Evolutionary conservation across 2,113 vertebrate species (phyloP).

Genomic region (Scomber scombrus): DNA sequence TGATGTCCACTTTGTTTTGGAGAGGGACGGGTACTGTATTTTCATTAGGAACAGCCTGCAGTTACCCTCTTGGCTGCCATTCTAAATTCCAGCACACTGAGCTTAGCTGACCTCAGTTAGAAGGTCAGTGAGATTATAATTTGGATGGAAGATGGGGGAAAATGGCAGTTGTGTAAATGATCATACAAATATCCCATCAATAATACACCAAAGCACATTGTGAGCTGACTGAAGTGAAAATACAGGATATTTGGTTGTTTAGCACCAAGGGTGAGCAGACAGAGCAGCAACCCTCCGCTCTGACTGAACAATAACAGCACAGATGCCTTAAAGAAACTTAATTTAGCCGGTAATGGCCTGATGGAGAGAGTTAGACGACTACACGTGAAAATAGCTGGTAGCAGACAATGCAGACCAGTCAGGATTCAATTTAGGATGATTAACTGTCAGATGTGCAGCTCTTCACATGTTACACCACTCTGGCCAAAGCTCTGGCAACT

Average conservation of each 20-base stretch:
- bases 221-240: neutral
- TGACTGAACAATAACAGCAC: constrained; percentile 45
- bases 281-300: neutral
- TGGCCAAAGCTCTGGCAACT: constrained; percentile 5
- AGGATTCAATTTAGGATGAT: constrained; percentile 48
- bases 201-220: too few relatives aligned
- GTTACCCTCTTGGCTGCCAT: constrained; percentile 27
- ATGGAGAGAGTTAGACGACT: constrained; percentile 36
- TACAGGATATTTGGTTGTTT: neutral
- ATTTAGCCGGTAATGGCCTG: constrained; percentile 54
- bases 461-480: constrained; percentile 47
- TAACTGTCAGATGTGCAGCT: constrained; percentile 34
- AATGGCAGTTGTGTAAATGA: neutral
- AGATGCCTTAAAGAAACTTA: constrained; percentile 53
- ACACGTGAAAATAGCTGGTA: constrained; percentile 48
- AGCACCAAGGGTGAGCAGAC: neutral
- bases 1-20: neutral
- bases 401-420: constrained; percentile 61
- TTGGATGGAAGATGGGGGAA: neutral
- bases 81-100: constrained; percentile 25
- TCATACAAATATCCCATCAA: neutral
- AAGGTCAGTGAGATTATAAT: neutral
- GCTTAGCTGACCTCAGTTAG: constrained; percentile 36
- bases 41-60: constrained; percentile 13
- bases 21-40: neutral